Percentiles rank a stretch among this genome's conserved stretches.
These are phyloP conservation scores for Petrophora chlorosata DNA, from an alignment of 2,888 invertebrate species.

Conservation along the genomic window DNA sequence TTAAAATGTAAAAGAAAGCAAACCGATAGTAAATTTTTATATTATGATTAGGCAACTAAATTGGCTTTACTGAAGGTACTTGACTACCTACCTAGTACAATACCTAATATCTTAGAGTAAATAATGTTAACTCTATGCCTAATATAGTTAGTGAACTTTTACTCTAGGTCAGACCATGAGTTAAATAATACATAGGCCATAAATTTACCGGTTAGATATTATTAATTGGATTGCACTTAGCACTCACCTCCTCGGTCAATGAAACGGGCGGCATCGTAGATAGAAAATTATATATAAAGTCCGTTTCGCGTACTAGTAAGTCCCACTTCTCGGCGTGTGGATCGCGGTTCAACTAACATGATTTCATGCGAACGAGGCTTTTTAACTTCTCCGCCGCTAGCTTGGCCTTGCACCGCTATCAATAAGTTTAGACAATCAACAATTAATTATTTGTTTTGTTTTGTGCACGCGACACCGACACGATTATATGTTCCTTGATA, in stretches of 20 bases:
- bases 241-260: conserved; percentile 70
- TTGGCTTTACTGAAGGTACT: too few relatives aligned
- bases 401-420: conserved; percentile 65
- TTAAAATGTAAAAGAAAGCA: too few relatives aligned
- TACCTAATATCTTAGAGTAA: too few relatives aligned
- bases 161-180: not conserved
- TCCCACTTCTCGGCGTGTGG: conserved; percentile 48
- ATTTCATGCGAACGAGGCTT: conserved; percentile 52
- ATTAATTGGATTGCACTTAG: not conserved
- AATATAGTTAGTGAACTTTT: too few relatives aligned
- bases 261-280: conserved; percentile 77
- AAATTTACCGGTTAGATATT: conserved; percentile 3
- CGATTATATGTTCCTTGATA: not conserved
- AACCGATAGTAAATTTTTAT: too few relatives aligned
- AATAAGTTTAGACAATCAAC: conserved; percentile 9
- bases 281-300: conserved; percentile 18
- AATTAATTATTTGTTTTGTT: conserved; percentile 7
- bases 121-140: too few relatives aligned
- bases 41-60: too few relatives aligned
- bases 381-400: conserved; percentile 55
- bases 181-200: conserved; percentile 6
- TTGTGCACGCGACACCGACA: too few relatives aligned
- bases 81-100: too few relatives aligned
- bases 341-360: conserved; percentile 65
- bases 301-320: conserved; percentile 20